Percentiles rank a stretch among this genome's conserved stretches.
phyloP scores from a whole-genome alignment of 2,888 invertebrate genomes.

The Plagiodera versicolora region DNA sequence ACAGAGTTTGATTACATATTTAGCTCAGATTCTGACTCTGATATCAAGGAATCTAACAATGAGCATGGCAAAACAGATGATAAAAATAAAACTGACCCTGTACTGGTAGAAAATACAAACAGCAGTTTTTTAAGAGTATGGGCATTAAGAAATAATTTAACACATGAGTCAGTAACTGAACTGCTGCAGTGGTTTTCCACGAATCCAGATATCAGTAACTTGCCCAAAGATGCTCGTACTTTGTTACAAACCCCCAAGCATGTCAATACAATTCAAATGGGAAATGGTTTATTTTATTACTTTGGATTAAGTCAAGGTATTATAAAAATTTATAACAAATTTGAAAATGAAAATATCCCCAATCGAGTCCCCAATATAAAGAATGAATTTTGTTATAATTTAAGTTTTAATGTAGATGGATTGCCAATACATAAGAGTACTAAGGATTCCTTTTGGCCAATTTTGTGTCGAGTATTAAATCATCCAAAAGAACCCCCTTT shows the following conservation, averaged over 20 bases:
- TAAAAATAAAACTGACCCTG: constrained; percentile 12
- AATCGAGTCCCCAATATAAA: constrained; percentile 4
- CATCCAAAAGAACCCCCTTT: constrained; percentile 1
- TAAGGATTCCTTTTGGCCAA: constrained; percentile 9
- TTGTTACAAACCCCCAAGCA: constrained; percentile 17
- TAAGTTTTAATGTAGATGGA: constrained; percentile 16
- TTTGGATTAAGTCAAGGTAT: constrained; percentile 12
- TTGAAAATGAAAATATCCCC: constrained; percentile 8
- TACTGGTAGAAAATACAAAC: constrained; percentile 9
- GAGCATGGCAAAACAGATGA: constrained; percentile 16
- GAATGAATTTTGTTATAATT: constrained; percentile 12
- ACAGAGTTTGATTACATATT: constrained; percentile 12
- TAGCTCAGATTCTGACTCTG: constrained; percentile 15
- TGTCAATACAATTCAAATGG: constrained; percentile 12
- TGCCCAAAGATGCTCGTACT: constrained; percentile 16
- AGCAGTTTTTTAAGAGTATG: constrained; percentile 5
- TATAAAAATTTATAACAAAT: constrained; percentile 6
- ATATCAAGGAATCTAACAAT: constrained; percentile 15
- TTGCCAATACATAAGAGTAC: constrained; percentile 6
- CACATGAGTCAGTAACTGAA: constrained; percentile 14
- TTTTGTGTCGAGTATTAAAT: constrained; percentile 7
- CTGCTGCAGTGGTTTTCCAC: constrained; percentile 14
- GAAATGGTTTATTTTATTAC: constrained; percentile 14
- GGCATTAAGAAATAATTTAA: constrained; percentile 11
- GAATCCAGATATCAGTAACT: constrained; percentile 12